Evolutionary conservation across 2,888 invertebrate species (phyloP), one percentile per base, ranked within the genome.

Genomic region (Tipula confusa): DNA sequence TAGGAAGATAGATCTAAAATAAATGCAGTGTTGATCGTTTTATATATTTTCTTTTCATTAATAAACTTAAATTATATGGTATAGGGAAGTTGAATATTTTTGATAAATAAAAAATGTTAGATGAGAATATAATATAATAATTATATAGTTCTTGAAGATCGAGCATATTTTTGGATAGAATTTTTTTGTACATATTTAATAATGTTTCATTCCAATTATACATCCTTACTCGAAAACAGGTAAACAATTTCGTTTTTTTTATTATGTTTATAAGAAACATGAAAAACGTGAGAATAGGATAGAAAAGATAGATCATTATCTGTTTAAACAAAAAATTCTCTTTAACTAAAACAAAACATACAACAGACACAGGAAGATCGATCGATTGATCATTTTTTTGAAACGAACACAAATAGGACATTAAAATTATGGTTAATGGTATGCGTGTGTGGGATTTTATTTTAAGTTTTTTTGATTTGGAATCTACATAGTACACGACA

Each of bases 1-100:
- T 18, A 48, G 64, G 6, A 64, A 24, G 43, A 43, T 43, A 15
- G 43, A 43, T 24, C 11, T 2, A 64, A 64, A 64, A 64, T 64
- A 64, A 24, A 64, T 64, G 64, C 64, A 64, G 64, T 24, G 64
- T 24, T 64, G 64, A 64, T 64, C 64, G 64, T 64, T 64, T 64
- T 43, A 43, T 43, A 15, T 43, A 15, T 43, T 15, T 15, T 24
- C 64, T 64, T 64, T 64, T 64, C 64, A 64, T 64, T 64, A 64
- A 64, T 64, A 64, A 64, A 64, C 64, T 24, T 24, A 64, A 64
- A 64, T 64, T 64, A 64, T 64, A 64, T 64, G 18, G 5, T 64
- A 64, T 18, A 2, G 64, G 18, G 64, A 64, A 64, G 18, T 64
- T 36, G 18, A 2, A 9, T 24, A 64, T 48, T 48, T 38, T 18